A percentile compares a stretch with the other conserved stretches of the same genome.
These are phyloP conservation scores for Proterorhinus semilunaris DNA, from an alignment of 2,113 vertebrate genomes.

Conservation along the genomic window DNA sequence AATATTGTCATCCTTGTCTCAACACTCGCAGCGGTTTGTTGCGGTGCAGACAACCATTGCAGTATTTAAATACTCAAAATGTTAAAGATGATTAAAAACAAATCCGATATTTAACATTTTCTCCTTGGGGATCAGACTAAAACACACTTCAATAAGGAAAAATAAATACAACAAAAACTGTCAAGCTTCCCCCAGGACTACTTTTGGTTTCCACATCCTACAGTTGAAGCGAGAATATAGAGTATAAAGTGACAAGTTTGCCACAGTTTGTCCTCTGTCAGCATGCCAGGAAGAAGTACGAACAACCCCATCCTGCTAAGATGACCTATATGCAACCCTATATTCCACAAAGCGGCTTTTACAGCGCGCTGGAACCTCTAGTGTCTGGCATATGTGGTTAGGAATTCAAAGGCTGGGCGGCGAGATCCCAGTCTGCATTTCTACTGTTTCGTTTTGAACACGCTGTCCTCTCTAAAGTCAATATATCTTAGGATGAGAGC, in stretches of 20 bases:
- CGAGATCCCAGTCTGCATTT: conserved; percentile 10
- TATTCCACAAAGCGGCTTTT: conserved; percentile 10
- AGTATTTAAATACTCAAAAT: background rate
- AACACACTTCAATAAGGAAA: background rate
- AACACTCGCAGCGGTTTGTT: background rate
- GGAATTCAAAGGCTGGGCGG: background rate
- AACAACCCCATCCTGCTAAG: conserved; percentile 12
- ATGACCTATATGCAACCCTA: conserved; percentile 25
- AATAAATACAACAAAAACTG: background rate
- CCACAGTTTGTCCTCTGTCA: conserved; percentile 1
- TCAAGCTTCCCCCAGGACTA: background rate
- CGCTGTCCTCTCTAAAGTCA: background rate
- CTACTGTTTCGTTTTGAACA: conserved; percentile 1
- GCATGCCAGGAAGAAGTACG: conserved; percentile 15
- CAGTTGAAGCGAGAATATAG: background rate
- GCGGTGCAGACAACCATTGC: background rate
- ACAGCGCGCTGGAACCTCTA: conserved; percentile 14
- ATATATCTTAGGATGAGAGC: background rate
- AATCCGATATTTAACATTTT: background rate
- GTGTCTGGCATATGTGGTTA: conserved; percentile 26
- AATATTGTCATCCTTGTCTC: background rate
- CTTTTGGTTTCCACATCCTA: background rate
- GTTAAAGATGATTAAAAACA: background rate
- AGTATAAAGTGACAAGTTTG: background rate
- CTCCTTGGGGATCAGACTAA: background rate